phyloP scores from a whole-genome alignment of 2,888 invertebrate species.

The Tolmerus cingulatus region DNA sequence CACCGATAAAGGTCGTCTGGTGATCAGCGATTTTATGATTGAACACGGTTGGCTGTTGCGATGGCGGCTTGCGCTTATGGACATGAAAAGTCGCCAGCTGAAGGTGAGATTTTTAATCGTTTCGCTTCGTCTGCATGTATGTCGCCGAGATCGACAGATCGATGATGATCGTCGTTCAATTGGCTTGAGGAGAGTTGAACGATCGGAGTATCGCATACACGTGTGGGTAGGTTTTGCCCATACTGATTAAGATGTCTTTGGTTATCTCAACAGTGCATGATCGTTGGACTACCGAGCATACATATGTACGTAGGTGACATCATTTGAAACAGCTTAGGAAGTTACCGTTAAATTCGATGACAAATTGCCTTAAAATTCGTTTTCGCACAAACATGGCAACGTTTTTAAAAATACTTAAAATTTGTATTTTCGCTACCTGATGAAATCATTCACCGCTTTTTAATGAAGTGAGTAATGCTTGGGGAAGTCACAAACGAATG shows the following conservation, averaged over 20 bases:
- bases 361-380: not conserved
- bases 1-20: constrained; percentile 48
- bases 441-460: not conserved
- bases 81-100: constrained; percentile 6
- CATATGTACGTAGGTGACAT: not conserved
- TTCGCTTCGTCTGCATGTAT: not conserved
- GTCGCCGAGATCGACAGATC: constrained; percentile 11
- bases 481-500: not conserved
- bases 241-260: not conserved
- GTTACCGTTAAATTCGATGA: not conserved
- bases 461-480: not conserved
- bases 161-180: not conserved
- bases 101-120: constrained; percentile 22
- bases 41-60: not conserved
- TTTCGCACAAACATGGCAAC: not conserved
- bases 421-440: not conserved
- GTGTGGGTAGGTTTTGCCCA: not conserved
- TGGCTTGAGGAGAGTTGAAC: not conserved
- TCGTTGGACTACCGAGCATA: not conserved
- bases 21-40: constrained; percentile 34
- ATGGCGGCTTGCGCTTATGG: constrained; percentile 2
- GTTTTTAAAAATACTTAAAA: not conserved
- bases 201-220: not conserved
- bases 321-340: not conserved
- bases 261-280: not conserved